Base-by-base conservation (phyloP, 1,140 invertebrate species). In the Saccostrea glomerata region DNA sequence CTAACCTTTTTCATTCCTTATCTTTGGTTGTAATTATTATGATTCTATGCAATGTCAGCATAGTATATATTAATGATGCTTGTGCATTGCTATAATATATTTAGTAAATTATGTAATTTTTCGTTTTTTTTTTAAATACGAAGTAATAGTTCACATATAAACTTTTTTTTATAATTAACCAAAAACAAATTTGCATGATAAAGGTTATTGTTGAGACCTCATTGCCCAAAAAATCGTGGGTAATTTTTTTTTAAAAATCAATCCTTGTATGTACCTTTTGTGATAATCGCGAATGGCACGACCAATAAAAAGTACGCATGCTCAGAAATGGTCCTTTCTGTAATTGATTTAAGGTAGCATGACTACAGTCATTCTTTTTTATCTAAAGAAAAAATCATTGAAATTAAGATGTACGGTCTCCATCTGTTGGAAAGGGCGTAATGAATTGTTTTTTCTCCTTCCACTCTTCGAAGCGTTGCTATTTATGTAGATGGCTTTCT, bases 361-460 rank as follows among this genome's bases (percentile, higher is more conserved):
- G 70, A 36, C 70, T 77, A 30, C 15, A 13, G 11, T 30, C 70
- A 77, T 73, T 60, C 23, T 73, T 66, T 66, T 66, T 66, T 20
- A n/a, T n/a, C 23, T 23, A n/a, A 66, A 66, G 23, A 23, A 66
- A n/a, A 70, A 73, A 73, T 25, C 66, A 73, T 30, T 77, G 70
- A 77, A 66, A 77, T 77, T 77, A 77, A 77, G 70, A 77, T 30
- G 25, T 30, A 77, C 70, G 70, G 15, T 36, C 30, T 25, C 11
- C 70, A 77, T 9, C 70, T 30, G 23, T 77, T 36, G 23, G 23
- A 4, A 36, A 5, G 70, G 70, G 70, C 70, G 25, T 77, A 77
- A 77, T 77, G 25, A 77, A 77, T 77, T 77, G 25, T 77, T 77
- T 77, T 77, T 30, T 77, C 30, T 25, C 70, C 25, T 77, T 77